Evolutionary conservation across 2,113 vertebrate genomes (phyloP).

Genomic region (Dascyllus trimaculatus): DNA sequence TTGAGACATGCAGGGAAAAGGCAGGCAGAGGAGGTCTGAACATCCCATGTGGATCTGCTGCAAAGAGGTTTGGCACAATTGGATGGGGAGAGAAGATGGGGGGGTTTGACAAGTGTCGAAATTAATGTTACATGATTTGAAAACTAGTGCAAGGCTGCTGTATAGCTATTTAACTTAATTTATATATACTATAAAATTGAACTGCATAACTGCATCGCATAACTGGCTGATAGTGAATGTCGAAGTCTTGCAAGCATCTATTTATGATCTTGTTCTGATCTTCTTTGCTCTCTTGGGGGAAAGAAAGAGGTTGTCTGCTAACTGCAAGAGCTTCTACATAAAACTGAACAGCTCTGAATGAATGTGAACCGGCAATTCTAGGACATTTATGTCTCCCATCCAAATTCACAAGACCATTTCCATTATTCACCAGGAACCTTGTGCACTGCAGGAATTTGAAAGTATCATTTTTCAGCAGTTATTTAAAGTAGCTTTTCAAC

Average conservation of each 20-base stretch:
- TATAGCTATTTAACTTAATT: constrained; percentile 20
- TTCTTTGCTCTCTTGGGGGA: constrained; percentile 27
- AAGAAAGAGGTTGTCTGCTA: constrained; percentile 2
- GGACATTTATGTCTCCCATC: constrained; percentile 51
- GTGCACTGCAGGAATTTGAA: constrained; percentile 22
- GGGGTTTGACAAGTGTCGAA: not conserved
- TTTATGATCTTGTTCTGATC: constrained; percentile 31
- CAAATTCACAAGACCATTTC: constrained; percentile 42
- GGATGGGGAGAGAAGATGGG: not conserved
- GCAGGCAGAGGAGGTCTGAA: constrained; percentile 47
- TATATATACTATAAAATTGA: constrained; percentile 41
- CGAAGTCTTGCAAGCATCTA: constrained; percentile 25
- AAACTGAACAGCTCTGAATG: constrained; percentile 51
- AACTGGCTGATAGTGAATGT: constrained; percentile 19
- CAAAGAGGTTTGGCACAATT: constrained; percentile 1
- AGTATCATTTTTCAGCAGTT: constrained; percentile 29
- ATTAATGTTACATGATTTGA: constrained; percentile 36
- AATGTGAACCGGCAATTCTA: constrained; percentile 42
- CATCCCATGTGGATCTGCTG: constrained; percentile 45
- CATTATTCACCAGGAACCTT: constrained; percentile 43
- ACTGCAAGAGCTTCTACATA: constrained; percentile 34
- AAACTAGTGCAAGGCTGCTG: constrained; percentile 30
- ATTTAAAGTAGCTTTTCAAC: constrained; percentile 27
- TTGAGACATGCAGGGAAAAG: constrained; percentile 24
- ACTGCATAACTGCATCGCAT: constrained; percentile 18